phyloP scores from a whole-genome alignment of 2,888 invertebrate genomes.

The Platycnemis pennipes region DNA sequence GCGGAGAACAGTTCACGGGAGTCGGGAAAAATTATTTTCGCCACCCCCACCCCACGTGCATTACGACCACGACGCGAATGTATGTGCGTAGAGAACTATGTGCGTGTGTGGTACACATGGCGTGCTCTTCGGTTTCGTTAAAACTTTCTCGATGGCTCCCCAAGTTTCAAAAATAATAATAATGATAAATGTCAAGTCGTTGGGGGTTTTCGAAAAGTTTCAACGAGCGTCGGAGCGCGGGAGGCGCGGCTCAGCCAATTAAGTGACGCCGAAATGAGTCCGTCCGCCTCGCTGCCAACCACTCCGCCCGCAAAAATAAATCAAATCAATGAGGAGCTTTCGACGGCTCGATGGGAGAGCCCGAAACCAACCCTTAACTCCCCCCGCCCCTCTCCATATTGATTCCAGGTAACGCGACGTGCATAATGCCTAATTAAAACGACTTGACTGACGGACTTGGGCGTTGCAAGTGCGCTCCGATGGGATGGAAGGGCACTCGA shows the following conservation, averaged over 20 bases:
- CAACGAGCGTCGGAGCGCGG: not conserved
- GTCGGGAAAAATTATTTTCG: not conserved
- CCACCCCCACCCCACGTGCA: not conserved
- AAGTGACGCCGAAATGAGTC: not conserved
- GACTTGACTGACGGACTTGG: not conserved
- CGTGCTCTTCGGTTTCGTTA: not conserved
- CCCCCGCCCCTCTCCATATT: not conserved
- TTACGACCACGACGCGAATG: not conserved
- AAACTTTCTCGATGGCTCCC: not conserved
- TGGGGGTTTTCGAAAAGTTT: not conserved
- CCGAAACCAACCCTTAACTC: not conserved
- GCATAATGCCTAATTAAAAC: slow-evolving; percentile 9
- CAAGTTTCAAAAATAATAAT: slow-evolving; percentile 6
- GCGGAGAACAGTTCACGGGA: not conserved
- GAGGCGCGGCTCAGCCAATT: not conserved
- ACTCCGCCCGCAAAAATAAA: not conserved
- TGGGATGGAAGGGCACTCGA: not conserved
- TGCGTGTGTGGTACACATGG: not conserved
- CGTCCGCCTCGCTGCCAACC: not conserved
- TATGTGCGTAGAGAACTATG: not conserved
- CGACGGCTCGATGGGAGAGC: not conserved
- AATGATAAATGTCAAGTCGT: not conserved
- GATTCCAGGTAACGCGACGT: not conserved
- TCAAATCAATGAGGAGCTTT: not conserved
- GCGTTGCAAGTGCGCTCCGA: not conserved